phyloP scores from a whole-genome alignment of 2,113 vertebrate species.

The Porphyrio hochstetteri region DNA sequence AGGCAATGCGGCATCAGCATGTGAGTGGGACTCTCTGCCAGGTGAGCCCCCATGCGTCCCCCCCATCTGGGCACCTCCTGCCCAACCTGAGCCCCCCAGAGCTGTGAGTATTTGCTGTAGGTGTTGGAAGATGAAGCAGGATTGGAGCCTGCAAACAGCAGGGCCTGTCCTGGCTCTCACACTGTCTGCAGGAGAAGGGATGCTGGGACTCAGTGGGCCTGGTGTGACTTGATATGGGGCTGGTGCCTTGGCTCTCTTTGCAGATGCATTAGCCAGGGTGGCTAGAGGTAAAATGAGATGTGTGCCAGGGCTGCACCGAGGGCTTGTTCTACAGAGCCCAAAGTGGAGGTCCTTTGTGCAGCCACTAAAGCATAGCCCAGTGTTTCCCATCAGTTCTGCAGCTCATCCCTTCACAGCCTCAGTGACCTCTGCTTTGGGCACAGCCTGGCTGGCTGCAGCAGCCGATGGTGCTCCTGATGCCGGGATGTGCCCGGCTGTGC shows the following conservation, averaged over 20 bases:
- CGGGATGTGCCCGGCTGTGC: accelerated
- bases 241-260: background rate
- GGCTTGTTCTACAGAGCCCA: background rate
- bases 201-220: background rate
- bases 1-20: background rate
- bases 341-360: background rate
- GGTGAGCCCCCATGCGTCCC: accelerated
- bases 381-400: background rate
- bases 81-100: background rate
- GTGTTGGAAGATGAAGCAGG: background rate
- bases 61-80: accelerated
- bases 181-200: background rate
- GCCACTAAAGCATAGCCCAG: background rate
- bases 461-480: background rate
- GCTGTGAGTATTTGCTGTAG: accelerated
- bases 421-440: background rate
- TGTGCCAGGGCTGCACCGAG: background rate
- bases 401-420: background rate
- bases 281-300: background rate
- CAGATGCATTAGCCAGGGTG: background rate
- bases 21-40: accelerated
- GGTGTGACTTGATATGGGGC: background rate
- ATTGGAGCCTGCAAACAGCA: accelerated
- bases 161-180: background rate
- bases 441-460: background rate